Base-by-base conservation (phyloP, 1,140 invertebrate genomes). In the silkworm (Bombyx mori) region DNA sequence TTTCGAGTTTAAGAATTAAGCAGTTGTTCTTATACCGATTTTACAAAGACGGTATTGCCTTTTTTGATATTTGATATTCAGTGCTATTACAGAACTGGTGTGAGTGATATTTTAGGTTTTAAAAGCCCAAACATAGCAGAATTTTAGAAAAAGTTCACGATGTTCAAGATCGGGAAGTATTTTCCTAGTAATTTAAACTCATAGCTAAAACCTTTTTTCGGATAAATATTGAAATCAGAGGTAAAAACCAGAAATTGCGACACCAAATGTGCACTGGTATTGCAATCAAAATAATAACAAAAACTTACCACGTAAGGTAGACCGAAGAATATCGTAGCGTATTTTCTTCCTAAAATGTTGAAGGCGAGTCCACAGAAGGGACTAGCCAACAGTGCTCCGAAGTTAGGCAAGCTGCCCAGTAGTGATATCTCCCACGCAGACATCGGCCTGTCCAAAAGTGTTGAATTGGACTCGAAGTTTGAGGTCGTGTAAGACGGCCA, bases 401-500 rank as follows among this genome's bases (percentile, higher is more conserved):
- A 44, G 2, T 78, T 74, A 0, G 75, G 74, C 26, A 82, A 47
- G 48, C 71, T 74, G 1, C 82, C 78, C 18, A 85, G 44, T 35
- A 85, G 54, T 0, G 79, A 81, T 1, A 73, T 66, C 43, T 85
- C 70, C 3, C 77, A n/a, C 2, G 75, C 69, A 10, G 68, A 62
- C 75, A 85, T 80, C 1, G 77, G 75, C 2, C 59, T 44, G 0
- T 54, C 57, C 1, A 85, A 62, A 0, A 77, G 53, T 1, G 69
- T 76, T 26, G 67, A 68, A 26, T 77, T 70, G 22, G 54, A 65
- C 42, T 53, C 68, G 50, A 77, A 81, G 10, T 67, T 56, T 1
- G 62, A 62, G 12, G 75, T 46, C 0, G 73, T 83, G 49, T 75
- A 78, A 3, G 77, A 83, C 0, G 78, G 78, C 81, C 79, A 82